phyloP scores from a whole-genome alignment of 2,797 vertebrate genomes.

The Anomalospiza imberbis region DNA sequence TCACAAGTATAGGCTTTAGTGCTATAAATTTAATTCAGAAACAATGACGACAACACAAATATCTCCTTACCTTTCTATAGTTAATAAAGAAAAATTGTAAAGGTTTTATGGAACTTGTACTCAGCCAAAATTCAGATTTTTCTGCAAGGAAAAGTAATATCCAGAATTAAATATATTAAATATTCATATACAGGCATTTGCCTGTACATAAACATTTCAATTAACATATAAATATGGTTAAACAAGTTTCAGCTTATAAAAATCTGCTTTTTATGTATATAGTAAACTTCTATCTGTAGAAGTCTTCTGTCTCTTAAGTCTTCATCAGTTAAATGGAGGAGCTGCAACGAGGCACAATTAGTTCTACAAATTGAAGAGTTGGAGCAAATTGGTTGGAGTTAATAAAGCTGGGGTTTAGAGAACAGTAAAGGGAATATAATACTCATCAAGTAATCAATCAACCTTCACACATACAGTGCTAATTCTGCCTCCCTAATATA shows the following conservation, averaged over 20 bases:
- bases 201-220: background rate
- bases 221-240: background rate
- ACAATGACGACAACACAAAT: conserved; percentile 41
- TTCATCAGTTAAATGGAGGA: conserved; percentile 40
- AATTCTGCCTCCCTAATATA: conserved; percentile 40
- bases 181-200: background rate
- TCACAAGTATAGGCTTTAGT: conserved; percentile 11
- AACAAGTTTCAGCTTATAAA: background rate
- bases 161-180: background rate
- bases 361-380: conserved; percentile 49
- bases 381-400: conserved; percentile 57
- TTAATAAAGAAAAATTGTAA: conserved; percentile 29
- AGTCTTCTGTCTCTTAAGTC: conserved; percentile 39
- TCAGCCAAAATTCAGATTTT: background rate
- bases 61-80: background rate
- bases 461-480: conserved; percentile 26
- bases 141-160: background rate
- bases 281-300: background rate
- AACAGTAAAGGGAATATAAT: conserved; percentile 46
- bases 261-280: background rate
- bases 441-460: conserved; percentile 62
- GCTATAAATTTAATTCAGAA: conserved; percentile 49
- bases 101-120: background rate
- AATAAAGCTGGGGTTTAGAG: conserved; percentile 66
- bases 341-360: conserved; percentile 48